phyloP scores from a whole-genome alignment of 2,888 invertebrate species.

The Drosophila anomalata region DNA sequence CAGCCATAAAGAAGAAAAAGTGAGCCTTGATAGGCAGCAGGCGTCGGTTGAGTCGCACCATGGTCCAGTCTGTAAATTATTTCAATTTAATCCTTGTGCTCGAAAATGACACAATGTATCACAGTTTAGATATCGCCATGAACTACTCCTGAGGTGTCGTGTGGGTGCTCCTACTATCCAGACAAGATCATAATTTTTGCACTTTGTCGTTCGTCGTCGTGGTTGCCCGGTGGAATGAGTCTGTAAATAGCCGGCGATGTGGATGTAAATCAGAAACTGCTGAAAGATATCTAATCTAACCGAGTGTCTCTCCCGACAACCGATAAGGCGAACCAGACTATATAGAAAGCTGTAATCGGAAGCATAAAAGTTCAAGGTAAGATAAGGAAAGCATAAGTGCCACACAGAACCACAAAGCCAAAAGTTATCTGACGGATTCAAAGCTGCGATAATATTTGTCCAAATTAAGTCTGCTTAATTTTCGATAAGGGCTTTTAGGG shows the following conservation, averaged over 20 bases:
- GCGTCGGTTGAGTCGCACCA: conserved; percentile 87
- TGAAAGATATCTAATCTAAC: conserved; percentile 36
- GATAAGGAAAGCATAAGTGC: conserved; percentile 28
- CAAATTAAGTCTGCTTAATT: not conserved
- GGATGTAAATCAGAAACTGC: conserved; percentile 31
- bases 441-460: conserved; percentile 3
- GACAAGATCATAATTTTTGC: conserved; percentile 54
- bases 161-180: not conserved
- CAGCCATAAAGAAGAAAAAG: conserved; percentile 94
- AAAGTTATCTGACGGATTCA: conserved; percentile 12
- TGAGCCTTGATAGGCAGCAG: conserved; percentile 93
- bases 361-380: conserved; percentile 33
- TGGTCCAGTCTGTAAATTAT: conserved; percentile 61
- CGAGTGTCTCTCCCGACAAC: conserved; percentile 10
- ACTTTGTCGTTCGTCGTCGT: conserved; percentile 20
- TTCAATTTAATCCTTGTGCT: conserved; percentile 2
- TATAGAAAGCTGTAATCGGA: conserved; percentile 26
- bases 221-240: conserved; percentile 10
- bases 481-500: conserved; percentile 27
- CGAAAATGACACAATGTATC: conserved; percentile 49
- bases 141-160: conserved; percentile 14
- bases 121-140: conserved; percentile 56
- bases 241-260: conserved; percentile 32
- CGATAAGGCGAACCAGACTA: conserved; percentile 36
- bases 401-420: not conserved